phyloP scores from a whole-genome alignment of 2,797 vertebrate species.

The Coendou prehensilis region DNA sequence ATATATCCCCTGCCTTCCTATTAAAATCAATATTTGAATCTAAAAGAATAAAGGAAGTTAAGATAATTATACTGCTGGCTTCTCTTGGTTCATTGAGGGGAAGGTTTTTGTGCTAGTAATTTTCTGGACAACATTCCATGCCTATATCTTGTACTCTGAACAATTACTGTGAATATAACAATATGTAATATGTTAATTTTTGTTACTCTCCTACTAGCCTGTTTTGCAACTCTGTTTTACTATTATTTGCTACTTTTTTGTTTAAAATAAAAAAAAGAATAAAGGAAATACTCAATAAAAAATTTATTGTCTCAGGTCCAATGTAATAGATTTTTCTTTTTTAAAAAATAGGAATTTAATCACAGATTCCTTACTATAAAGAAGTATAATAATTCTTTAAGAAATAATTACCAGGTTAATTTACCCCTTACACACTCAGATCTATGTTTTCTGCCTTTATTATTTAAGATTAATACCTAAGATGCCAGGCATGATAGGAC shows the following conservation, averaged over 20 bases:
- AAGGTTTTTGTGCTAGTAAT: too few species aligned
- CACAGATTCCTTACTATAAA: slow-evolving; percentile 18
- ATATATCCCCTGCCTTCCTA: background rate
- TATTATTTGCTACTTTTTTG: too few species aligned
- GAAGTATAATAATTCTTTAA: background rate
- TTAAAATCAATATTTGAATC: background rate
- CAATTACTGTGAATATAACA: too few species aligned
- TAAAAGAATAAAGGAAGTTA: background rate
- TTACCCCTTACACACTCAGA: background rate
- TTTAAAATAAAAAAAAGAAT: too few species aligned
- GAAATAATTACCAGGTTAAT: slow-evolving; percentile 13
- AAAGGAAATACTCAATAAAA: background rate
- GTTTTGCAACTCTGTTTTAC: too few species aligned
- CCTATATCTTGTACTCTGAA: too few species aligned
- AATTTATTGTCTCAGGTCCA: background rate
- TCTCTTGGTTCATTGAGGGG: too few species aligned
- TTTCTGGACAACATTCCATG: too few species aligned
- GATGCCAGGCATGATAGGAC: background rate
- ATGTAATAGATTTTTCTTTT: background rate
- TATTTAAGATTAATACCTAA: background rate
- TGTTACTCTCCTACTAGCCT: too few species aligned
- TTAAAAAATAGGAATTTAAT: slow-evolving; percentile 10
- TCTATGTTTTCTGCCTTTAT: slow-evolving; percentile 14
- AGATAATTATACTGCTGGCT: too few species aligned
- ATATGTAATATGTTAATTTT: too few species aligned